These are phyloP conservation scores for Habroteleia sp. DNA, from an alignment of 2,888 invertebrate species.

Conservation along the genomic window DNA sequence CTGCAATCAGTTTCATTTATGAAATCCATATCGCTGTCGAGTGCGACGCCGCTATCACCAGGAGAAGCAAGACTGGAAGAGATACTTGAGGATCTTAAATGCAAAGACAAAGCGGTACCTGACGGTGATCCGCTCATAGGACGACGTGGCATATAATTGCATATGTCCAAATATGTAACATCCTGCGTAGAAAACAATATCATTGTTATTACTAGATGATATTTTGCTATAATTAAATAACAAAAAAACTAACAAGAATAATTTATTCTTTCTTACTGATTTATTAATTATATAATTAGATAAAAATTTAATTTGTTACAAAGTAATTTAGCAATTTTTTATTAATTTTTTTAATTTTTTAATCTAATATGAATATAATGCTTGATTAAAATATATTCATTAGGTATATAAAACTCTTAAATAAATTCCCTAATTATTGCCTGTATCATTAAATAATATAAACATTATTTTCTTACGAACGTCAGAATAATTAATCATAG, in stretches of 20 bases:
- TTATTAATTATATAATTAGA: no score
- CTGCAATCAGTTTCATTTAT: constrained; percentile 79
- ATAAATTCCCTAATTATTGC: constrained; percentile 1
- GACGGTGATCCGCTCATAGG: constrained; percentile 80
- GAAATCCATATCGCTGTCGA: constrained; percentile 80
- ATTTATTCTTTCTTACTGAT: no score
- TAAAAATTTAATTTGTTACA: no score
- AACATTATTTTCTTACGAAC: not conserved
- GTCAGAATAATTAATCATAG: not conserved
- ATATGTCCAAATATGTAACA: constrained; percentile 79
- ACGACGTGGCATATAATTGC: constrained; percentile 80
- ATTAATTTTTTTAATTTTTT: no score
- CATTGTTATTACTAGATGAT: no score
- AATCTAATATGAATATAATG: no score
- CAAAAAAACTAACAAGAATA: no score
- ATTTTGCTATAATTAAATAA: no score
- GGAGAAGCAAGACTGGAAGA: constrained; percentile 85
- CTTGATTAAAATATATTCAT: no score
- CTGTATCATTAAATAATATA: constrained; percentile 9
- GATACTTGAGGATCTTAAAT: constrained; percentile 77
- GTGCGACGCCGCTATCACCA: constrained; percentile 87
- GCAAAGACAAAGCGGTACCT: constrained; percentile 76
- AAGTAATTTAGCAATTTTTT: no score
- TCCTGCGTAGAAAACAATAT: constrained; percentile 74
- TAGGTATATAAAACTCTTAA: no score